These are phyloP conservation scores for Myocastor coypus DNA, from an alignment of 2,113 vertebrate species.

Conservation along the genomic window DNA sequence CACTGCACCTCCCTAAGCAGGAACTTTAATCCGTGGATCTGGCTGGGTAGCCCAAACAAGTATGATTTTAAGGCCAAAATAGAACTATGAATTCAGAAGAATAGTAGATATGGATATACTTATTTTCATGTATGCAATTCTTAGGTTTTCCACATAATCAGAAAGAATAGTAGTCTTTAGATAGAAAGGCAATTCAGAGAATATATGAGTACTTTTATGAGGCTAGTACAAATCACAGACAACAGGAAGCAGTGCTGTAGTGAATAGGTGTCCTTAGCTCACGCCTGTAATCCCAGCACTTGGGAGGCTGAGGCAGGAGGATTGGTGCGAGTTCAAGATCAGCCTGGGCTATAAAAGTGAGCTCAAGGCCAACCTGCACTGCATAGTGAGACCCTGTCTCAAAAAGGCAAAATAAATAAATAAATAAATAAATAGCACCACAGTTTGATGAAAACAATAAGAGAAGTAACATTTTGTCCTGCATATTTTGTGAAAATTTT, in stretches of 20 bases:
- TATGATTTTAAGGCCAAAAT: not conserved
- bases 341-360: no score
- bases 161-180: not conserved
- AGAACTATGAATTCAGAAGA: not conserved
- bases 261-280: not conserved
- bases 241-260: accelerated
- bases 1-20: no score
- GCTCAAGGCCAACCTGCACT: no score
- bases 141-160: not conserved
- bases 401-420: no score
- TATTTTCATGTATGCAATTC: not conserved
- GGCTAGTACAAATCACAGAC: accelerated
- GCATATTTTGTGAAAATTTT: not conserved
- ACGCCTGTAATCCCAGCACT: no score
- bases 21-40: no score
- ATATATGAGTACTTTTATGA: accelerated
- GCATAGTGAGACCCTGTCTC: no score
- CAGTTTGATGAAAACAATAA: not conserved
- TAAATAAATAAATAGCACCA: no score
- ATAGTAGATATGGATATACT: not conserved
- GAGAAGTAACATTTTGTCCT: not conserved
- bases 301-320: no score
- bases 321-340: no score
- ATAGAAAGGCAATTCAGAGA: not conserved
- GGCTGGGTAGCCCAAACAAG: not conserved